These are phyloP conservation scores for Ictidomys tridecemlineatus DNA, from an alignment of 2,113 vertebrate genomes.

Conservation along the genomic window DNA sequence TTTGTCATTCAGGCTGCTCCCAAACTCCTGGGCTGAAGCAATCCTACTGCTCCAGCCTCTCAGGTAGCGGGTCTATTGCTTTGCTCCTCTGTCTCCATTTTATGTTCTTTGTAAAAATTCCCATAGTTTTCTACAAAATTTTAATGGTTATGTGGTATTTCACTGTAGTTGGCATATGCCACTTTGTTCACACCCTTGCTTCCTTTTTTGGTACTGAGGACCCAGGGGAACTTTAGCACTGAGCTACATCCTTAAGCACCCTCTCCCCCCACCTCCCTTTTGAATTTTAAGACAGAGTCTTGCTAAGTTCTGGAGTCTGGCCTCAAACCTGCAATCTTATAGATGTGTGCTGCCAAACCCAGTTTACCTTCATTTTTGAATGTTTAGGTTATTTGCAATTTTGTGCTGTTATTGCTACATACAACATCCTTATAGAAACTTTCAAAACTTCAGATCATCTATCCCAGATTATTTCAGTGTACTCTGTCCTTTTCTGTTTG, in stretches of 20 bases:
- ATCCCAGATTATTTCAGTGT: neutral
- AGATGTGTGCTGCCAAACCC: too few relatives aligned
- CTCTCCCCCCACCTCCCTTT: too few relatives aligned
- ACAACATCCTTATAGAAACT: neutral
- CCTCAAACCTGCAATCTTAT: too few relatives aligned
- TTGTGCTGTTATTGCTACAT: neutral
- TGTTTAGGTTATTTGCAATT: neutral
- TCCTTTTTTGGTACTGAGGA: too few relatives aligned
- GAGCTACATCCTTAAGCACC: too few relatives aligned
- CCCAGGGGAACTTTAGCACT: too few relatives aligned
- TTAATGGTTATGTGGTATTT: neutral
- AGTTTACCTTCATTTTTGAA: neutral
- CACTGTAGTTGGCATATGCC: neutral
- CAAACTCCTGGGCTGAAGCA: neutral
- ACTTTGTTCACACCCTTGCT: neutral
- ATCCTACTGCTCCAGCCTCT: too few relatives aligned
- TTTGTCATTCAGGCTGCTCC: neutral
- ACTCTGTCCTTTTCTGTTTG: neutral
- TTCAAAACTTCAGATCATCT: neutral
- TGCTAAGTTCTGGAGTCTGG: too few relatives aligned
- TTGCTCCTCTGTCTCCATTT: too few relatives aligned
- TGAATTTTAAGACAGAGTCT: too few relatives aligned
- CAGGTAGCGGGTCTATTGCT: neutral
- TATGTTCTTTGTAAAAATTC: neutral
- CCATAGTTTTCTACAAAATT: neutral